Evolutionary conservation across 2,797 vertebrate species (phyloP), one percentile per base, ranked within the genome.

Genomic region (Hozukius guyotensis): DNA sequence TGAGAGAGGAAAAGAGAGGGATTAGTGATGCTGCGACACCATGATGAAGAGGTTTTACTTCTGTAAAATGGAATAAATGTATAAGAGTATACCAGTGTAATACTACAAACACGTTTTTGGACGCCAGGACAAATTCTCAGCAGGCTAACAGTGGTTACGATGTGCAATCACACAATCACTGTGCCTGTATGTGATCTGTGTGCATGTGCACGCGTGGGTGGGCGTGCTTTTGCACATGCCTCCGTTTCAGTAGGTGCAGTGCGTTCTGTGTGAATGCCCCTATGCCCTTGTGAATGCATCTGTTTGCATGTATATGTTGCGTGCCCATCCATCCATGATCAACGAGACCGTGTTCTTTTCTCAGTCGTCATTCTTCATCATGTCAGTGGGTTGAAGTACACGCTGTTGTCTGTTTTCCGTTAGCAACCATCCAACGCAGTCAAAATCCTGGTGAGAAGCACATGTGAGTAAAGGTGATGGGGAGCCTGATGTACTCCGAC

Each of bases 401-500:
- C 6, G n/a, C 56, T 52, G 49, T 52, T 52, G 20, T n/a, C 49
- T 55, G 20, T 36, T 18, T 77, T 32, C 32, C 22, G 76, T 80
- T 68, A 34, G 49, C 22, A 14, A 31, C 61, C 56, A 9, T 38
- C 78, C 27, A 42, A 49, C 34, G 11, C 32, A 25, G 68, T 55
- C 27, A n/a, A 13, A 67, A 27, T 62, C 66, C 74, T 31, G 69
- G 62, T 27, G 64, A 77, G 76, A 61, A 31, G 2, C 53, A 42
- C 56, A 20, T 66, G 63, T 31, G 75, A 79, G 72, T 32, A 42
- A 68, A 72, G 36, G 77, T 67, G 82, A 73, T 2, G 80, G 38
- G 60, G 89, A 86, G 76, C 36, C 53, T 80, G 74, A 90, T 72
- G 72, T 10, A 6, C 78, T 81, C 72, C 29, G 87, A 83, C 78